Evolutionary conservation across 1,140 invertebrate species (phyloP), one percentile per base, ranked within the genome.

Genomic region (Drosophila bipectinata): DNA sequence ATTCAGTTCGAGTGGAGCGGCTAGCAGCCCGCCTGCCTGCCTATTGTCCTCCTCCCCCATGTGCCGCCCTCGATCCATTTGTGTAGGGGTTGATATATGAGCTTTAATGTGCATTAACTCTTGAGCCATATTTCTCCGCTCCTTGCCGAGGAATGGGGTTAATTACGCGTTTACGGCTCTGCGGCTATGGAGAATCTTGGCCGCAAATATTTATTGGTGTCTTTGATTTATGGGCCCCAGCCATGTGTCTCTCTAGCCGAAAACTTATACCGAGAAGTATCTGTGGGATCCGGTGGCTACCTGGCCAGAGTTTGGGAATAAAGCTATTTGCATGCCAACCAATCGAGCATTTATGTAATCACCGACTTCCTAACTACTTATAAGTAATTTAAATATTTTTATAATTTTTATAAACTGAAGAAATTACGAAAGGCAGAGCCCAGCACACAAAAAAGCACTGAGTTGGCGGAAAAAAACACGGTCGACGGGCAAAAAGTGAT

Each of bases 51-150:
- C n/a, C 41, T 44, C 9, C 32, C 30, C 12, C 10, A 21, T 0
- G 12, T 15, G 7, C 1, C 28, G 32, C 14, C 15, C n/a, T 9
- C 44, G 12, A 1, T 26, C 47, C 56, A 69, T 57, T 18, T 41
- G 37, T 53, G 61, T 75, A 71, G 78, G 78, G 83, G 82, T 74
- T 85, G 81, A 85, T 85, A 85, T 87, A 85, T 85, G 81, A 53
- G 82, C 82, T 87, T 80, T 82, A 85, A 87, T 87, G 74, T 75
- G 64, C 81, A 85, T 85, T 82, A 87, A 75, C 81, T 87, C 77
- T 62, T 72, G 63, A 54, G 69, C 60, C 74, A 82, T 74, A 79
- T 83, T 72, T 76, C 72, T 45, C 48, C 47, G 21, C 54, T 69
- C 57, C 44, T 24, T 49, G 32, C 32, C 60, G 39, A 21, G 47